Evolutionary conservation across 2,888 invertebrate genomes (phyloP), one percentile per base, ranked within the genome.

Genomic region (Hofmannophila pseudospretella): DNA sequence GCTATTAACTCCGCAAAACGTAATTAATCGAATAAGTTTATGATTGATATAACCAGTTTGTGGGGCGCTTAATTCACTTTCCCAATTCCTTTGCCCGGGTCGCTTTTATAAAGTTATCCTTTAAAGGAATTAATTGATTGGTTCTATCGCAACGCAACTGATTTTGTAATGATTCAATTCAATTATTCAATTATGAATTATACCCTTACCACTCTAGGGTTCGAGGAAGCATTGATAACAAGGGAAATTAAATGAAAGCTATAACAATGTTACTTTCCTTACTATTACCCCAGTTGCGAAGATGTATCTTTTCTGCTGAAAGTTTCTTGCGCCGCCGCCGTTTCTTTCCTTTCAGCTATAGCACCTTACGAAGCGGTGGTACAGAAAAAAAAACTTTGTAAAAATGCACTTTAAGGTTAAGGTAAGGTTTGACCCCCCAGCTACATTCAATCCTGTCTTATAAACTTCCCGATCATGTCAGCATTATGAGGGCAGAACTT

Each of bases 1-100:
- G 84, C 86, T 84, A 86, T 86, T 86, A 86, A 85, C 85, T 85
- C 82, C 86, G 85, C 85, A 86, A 86, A 86, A 86, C 82, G 85
- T 86, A 86, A 86, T 86, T 86, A 86, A 86, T 86, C 77, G 86
- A 86, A 84, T 86, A 86, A 86, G 81, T 86, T 86, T 86, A 86
- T 86, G 86, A 86, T 86, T 86, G 86, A 86, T 86, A 86, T 86
- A 84, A 85, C 86, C 85, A 84, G 86, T 82, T 82, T 84, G 82
- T 65, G 84, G 78, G 80, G 81, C 67, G 80, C 76, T 80, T 84
- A 85, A 86, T 86, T 84, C 84, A 86, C 78, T 85, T 85, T 84
- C 81, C 79, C 75, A 82, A 82, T 86, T 84, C 64, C 71, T 68
- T 62, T 67, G 57, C 63, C 63, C 62, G 49, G 44, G 51, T 60